phyloP scores from a whole-genome alignment of 1,140 invertebrate genomes.

The Nymphalis io region DNA sequence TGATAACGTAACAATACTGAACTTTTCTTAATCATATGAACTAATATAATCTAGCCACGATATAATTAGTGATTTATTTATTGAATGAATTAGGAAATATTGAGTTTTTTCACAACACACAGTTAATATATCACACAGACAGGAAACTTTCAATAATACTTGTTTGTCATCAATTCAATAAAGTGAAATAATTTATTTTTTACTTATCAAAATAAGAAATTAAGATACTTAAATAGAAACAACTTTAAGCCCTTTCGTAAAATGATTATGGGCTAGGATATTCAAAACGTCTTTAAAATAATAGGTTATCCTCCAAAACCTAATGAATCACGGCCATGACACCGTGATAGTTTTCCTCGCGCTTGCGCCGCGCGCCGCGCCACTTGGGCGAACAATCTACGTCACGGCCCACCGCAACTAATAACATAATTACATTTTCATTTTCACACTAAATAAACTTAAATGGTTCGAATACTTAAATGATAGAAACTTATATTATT shows the following conservation, averaged over 20 bases:
- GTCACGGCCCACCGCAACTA: not conserved
- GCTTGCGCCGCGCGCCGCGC: not conserved
- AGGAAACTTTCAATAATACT: too few species aligned
- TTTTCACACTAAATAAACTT: not conserved
- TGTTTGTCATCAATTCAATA: too few species aligned
- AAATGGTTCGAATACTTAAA: too few species aligned
- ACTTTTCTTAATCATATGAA: not conserved
- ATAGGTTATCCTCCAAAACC: conserved; percentile 1
- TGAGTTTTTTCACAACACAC: too few species aligned
- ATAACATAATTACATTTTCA: not conserved
- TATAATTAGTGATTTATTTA: too few species aligned
- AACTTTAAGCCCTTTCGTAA: not conserved
- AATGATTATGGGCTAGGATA: not conserved
- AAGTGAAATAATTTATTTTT: too few species aligned
- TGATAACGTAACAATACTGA: not conserved
- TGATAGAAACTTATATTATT: too few species aligned
- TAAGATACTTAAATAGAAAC: not conserved
- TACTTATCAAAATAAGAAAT: too few species aligned
- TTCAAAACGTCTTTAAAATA: not conserved
- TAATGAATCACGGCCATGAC: conserved; percentile 4
- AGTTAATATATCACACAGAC: too few species aligned
- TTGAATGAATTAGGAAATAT: too few species aligned
- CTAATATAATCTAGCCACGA: too few species aligned
- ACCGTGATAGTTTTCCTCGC: conserved; percentile 7
- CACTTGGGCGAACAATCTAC: not conserved